Evolutionary conservation across 2,797 vertebrate genomes (phyloP), one percentile per base, ranked within the genome.

Genomic region (Epinephelus coioides): DNA sequence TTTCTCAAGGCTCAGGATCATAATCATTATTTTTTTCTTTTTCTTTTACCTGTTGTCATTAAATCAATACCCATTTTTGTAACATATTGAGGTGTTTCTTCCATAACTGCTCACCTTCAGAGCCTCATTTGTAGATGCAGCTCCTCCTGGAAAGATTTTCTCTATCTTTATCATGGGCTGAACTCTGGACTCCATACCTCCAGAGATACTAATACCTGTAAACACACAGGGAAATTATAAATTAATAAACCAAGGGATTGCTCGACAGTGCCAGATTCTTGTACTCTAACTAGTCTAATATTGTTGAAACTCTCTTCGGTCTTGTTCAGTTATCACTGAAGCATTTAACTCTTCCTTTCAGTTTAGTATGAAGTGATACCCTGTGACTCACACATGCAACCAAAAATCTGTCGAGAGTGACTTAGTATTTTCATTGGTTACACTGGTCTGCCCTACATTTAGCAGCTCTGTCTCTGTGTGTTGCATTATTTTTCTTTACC

Each of bases 161-260:
- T 99, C 98, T 14, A 99, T 98, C 93, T 97, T 99, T 88, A 99
- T 97, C 94, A 97, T 93, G 0, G 98, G 98, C 93, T 99, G 98
- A 0, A 98, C 94, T 89, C 95, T 96, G 54, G 97, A 99, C 89
- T 99, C 98, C 0, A 97, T 95, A 19, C 98, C 98, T 15, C 98
- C 98, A 0, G 98, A 99, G 86, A 99, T 96, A 90, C 98, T 99
- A 84, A 99, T 98, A 55, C 98, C 98, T 99, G 88, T 18, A 83
- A 78, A 86, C 25, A 82, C 43, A 82, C 19, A 79, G 46, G n/a
- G 6, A 73, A 56, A 66, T 18, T 3, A 65, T 0, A 23, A 55
- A 59, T 62, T 38, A 49, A 71, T 49, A 57, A 60, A 68, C 4
- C 25, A 8, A 56, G 2, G 25, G 5, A 21, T 60, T 73, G 34